Percentiles rank a stretch among this genome's conserved stretches.
These are phyloP conservation scores for Mythimna lalbum DNA, from an alignment of 2,888 invertebrate genomes.

Conservation along the genomic window DNA sequence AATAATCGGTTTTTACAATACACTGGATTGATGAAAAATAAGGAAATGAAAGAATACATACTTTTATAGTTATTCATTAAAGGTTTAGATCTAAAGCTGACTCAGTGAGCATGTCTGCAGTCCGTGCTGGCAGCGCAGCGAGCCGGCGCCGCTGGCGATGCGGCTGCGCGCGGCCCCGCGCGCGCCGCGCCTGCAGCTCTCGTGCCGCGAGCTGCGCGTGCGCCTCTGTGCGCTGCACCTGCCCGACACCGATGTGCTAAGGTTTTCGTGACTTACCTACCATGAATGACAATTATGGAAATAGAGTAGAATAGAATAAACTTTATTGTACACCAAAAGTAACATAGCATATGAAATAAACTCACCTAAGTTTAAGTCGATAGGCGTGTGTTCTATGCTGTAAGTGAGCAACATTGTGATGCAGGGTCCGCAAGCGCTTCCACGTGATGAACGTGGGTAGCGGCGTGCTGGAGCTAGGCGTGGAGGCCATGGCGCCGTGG, in stretches of 20 bases:
- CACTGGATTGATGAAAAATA: too few relatives aligned
- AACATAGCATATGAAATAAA: background rate
- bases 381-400: too few relatives aligned
- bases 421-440: slow-evolving; percentile 79
- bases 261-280: slow-evolving; percentile 62
- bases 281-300: background rate
- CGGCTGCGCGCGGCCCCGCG: slow-evolving; percentile 64
- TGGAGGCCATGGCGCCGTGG: slow-evolving; percentile 72
- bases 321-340: too few relatives aligned
- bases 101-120: slow-evolving; percentile 50
- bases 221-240: slow-evolving; percentile 74
- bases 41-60: background rate
- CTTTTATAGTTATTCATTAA: background rate
- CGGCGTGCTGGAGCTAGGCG: slow-evolving; percentile 65
- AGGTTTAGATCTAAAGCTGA: background rate
- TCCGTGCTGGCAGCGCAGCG: slow-evolving; percentile 71
- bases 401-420: background rate
- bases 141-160: slow-evolving; percentile 66
- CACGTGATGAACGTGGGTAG: slow-evolving; percentile 73
- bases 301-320: too few relatives aligned
- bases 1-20: background rate
- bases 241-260: slow-evolving; percentile 68
- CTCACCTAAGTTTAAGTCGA: background rate
- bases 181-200: slow-evolving; percentile 50
- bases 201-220: slow-evolving; percentile 65